Base-by-base conservation (phyloP, 2,113 vertebrate genomes). In the Epinephelus moara region DNA sequence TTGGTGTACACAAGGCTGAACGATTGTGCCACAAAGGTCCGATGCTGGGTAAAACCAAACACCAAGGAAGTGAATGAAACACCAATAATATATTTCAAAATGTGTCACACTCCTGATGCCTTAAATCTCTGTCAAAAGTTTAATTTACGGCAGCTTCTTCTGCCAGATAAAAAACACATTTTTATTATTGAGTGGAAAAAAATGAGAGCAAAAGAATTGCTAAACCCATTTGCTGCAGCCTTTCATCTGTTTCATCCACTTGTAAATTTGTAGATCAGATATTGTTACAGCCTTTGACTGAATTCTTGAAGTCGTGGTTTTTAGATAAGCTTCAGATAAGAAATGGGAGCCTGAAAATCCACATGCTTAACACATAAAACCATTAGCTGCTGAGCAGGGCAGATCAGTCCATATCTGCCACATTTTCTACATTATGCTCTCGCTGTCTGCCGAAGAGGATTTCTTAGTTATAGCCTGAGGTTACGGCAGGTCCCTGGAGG, bases 311-410 rank as follows among this genome's bases (percentile, higher is more conserved):
- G 37, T n/a, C 0, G 4, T 27, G 49, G 6, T 63, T 60, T 80
- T 60, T n/a, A 56, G 66, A 80, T 4, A 23, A 78, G 6, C n/a
- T 69, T n/a, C 21, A 66, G 82, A 81, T 72, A 70, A 60, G 30
- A 75, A 70, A 42, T 33, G 10, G 25, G 33, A 76, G 42, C 49
- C 64, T 71, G 53, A 78, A 63, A 76, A 72, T 70, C 76, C 27
- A 57, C 64, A 77, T 76, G 19, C 17, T 42, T 55, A 60, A 33
- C 52, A 50, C 9, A 9, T 19, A 33, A 68, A 52, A 55, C 7
- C 47, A 25, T 49, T 57, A 25, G 25, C 69, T 66, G 40, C 42
- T 59, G 52, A 33, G 55, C 27, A 68, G 55, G 25, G n/a, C 49
- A 23, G n/a, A 75, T 21, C 33, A 25, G 33, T 62, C 23, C 40